Evolutionary conservation across 2,888 invertebrate genomes (phyloP), one percentile per base, ranked within the genome.

Genomic region (Leptura quadrifasciata): DNA sequence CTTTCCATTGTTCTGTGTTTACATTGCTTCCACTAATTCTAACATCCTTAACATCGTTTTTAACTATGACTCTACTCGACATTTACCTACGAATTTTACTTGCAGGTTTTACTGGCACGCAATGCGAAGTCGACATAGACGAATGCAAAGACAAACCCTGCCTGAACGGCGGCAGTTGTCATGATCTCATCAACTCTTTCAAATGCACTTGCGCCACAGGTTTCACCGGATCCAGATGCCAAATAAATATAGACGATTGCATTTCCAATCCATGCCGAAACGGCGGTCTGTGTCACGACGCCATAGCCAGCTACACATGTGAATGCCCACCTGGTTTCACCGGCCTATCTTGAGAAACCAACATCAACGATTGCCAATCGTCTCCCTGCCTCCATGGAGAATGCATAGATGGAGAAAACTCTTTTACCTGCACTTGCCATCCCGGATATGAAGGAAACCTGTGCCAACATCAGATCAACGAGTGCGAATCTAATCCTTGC

Each of bases 391-490:
- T 96, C 88, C 94, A 96, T 80, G 97, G 97, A 18, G 95, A 95
- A 83, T 98, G 98, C 88, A 95, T 97, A 82, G 98, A 98, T 85
- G 96, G 96, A 0, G 95, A 97, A 88, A 97, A 97, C 88, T 94
- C 95, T 74, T 98, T 97, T 91, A 95, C 94, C 4, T 98, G 98
- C 90, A 93, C 94, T 83, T 99, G 99, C 85, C 95, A 96, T 87
- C 93, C 95, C 0, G 98, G 98, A 0, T 98, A 95, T 89, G 98
- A 97, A 0, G 98, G 98, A 47, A 92, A 94, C 78, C 93, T 97
- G 0, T 99, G 99, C 86, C 97, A 98, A 89, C 95, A 95, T 0
- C 97, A 98, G 90, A 94, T 97, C 89, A 95, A 97, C 88, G 96
- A 97, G 88, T 97, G 97, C 90, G 95, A 95, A 86, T 95, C 95